Conservation (phyloP, 2,888 invertebrate genomes). For the Chalcosyrphus nemorum region DNA sequence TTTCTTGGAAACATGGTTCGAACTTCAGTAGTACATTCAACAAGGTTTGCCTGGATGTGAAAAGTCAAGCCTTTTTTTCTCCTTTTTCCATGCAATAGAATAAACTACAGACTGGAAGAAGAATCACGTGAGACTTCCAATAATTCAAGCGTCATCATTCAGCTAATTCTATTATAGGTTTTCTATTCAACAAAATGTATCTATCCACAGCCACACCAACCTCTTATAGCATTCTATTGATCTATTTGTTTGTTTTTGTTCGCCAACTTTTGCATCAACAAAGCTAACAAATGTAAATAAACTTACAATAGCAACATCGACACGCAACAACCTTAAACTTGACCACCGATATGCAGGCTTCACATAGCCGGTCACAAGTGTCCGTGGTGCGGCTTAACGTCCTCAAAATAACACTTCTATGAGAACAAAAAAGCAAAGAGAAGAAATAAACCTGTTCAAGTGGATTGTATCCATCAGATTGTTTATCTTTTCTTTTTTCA, state of each 20-base stretch:
- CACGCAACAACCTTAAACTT: conserved; percentile 18
- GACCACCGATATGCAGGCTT: neutral
- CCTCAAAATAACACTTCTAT: neutral
- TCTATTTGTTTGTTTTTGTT: neutral
- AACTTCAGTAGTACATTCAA: too few relatives aligned
- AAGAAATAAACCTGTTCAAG: neutral
- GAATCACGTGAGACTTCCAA: neutral
- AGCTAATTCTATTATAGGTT: neutral
- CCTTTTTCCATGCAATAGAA: too few relatives aligned
- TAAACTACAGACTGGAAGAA: neutral
- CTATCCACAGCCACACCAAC: neutral
- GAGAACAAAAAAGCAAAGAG: neutral
- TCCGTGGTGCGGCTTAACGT: neutral
- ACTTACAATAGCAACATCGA: neutral
- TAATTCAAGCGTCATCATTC: neutral
- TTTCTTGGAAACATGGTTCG: too few relatives aligned
- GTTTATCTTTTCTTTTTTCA: neutral
- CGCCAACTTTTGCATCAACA: neutral
- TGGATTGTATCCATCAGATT: neutral
- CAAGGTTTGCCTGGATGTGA: too few relatives aligned
- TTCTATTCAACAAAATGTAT: neutral
- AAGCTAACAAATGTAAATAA: neutral
- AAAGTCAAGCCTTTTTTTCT: too few relatives aligned
- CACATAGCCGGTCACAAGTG: neutral
- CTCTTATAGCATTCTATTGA: too few relatives aligned